Conservation (phyloP, 2,888 invertebrate species). For the Copidosoma aretas region DNA sequence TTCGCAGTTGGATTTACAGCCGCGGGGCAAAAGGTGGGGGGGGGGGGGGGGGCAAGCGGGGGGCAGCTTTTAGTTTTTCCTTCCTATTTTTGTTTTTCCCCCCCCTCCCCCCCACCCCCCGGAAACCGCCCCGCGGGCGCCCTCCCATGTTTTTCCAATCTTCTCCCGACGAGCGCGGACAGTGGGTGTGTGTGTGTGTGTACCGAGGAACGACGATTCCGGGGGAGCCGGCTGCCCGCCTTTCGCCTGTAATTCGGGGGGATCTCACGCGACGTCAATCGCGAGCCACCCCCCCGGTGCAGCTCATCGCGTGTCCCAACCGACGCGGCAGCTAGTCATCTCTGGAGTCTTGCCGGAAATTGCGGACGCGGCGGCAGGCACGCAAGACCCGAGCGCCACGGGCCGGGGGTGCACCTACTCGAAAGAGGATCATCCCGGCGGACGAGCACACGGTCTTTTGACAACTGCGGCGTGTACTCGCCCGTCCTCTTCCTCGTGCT, state of each 20-base stretch:
- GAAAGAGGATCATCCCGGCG: not conserved
- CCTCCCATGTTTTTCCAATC: too few relatives aligned
- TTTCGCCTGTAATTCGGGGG: conserved; percentile 32
- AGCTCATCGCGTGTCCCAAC: not conserved
- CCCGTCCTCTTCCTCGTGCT: not conserved
- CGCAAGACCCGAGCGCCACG: conserved; percentile 22
- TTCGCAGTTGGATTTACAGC: too few relatives aligned
- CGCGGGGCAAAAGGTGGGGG: not conserved
- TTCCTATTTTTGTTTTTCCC: too few relatives aligned
- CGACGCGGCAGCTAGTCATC: too few relatives aligned
- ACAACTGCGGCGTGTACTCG: not conserved
- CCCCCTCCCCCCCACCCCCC: too few relatives aligned
- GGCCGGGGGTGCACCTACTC: not conserved
- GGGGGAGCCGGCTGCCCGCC: conserved; percentile 27
- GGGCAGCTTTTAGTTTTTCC: too few relatives aligned
- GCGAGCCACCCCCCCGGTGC: too few relatives aligned
- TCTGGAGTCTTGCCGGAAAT: conserved; percentile 11
- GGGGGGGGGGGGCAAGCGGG: too few relatives aligned
- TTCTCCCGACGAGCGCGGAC: too few relatives aligned
- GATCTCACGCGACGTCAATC: conserved; percentile 37
- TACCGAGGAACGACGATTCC: not conserved
- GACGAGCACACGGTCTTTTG: not conserved
- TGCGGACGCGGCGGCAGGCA: conserved; percentile 23
- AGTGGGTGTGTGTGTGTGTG: too few relatives aligned
- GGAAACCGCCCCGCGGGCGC: too few relatives aligned